phyloP scores from a whole-genome alignment of 92 coral and sea anemone genomes.

The Siderastrea siderea region DNA sequence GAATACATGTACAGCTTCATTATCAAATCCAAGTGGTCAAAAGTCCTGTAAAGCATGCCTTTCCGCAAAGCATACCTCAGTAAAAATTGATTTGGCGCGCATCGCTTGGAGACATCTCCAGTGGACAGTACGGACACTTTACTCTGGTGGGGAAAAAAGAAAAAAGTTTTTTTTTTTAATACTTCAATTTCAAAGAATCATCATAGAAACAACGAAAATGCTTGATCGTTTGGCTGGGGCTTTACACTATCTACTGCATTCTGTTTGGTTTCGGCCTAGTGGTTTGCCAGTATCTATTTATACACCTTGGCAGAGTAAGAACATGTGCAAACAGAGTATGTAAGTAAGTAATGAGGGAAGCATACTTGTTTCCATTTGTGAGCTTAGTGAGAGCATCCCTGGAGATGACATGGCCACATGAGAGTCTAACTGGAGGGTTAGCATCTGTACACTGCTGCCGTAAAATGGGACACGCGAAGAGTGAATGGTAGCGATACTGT shows the following conservation, averaged over 20 bases:
- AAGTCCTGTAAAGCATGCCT: neutral
- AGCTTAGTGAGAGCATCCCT: constrained; percentile 95
- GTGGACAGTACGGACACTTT: constrained; percentile 98
- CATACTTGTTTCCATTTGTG: constrained; percentile 99
- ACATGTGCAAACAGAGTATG: neutral
- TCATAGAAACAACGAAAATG: neutral
- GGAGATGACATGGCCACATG: constrained; percentile 98
- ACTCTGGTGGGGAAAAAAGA: constrained; percentile 73
- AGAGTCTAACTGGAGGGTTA: constrained; percentile 95
- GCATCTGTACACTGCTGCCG: constrained; percentile 96
- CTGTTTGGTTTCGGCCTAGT: too few relatives aligned
- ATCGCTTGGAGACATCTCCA: constrained; percentile 96
- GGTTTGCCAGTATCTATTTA: too few relatives aligned
- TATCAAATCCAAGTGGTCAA: neutral
- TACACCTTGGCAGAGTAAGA: neutral
- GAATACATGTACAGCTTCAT: neutral
- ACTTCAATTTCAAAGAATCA: neutral
- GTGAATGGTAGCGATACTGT: constrained; percentile 94
- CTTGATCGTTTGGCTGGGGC: too few relatives aligned
- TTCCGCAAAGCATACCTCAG: constrained; percentile 22
- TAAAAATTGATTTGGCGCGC: constrained; percentile 96
- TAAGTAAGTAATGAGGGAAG: neutral
- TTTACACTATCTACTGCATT: too few relatives aligned
- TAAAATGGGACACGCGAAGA: constrained; percentile 97
- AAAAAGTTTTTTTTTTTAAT: neutral